A percentile compares a stretch with the other conserved stretches of the same genome.
These are phyloP conservation scores for Eremobia ochroleuca DNA, from an alignment of 2,888 invertebrate species.

Conservation along the genomic window DNA sequence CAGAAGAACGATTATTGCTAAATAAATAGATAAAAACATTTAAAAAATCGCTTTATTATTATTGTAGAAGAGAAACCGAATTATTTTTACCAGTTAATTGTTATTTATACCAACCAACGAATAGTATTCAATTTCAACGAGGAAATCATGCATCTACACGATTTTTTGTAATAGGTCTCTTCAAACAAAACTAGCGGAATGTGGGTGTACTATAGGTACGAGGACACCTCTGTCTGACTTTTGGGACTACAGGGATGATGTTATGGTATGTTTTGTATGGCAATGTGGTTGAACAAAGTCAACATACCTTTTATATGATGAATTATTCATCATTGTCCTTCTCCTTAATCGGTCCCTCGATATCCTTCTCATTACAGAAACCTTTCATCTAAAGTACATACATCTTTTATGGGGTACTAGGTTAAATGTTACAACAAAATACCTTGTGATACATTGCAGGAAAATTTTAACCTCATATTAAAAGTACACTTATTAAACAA, in stretches of 20 bases:
- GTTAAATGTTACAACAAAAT: conserved; percentile 2
- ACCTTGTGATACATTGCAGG: background rate
- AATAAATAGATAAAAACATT: too few relatives aligned
- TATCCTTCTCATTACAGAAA: background rate
- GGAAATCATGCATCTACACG: too few relatives aligned
- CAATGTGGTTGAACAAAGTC: background rate
- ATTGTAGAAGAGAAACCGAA: too few relatives aligned
- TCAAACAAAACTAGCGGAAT: background rate
- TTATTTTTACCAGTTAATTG: too few relatives aligned
- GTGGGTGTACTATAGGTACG: background rate
- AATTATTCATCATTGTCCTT: background rate
- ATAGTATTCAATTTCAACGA: too few relatives aligned
- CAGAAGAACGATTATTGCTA: too few relatives aligned
- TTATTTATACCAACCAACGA: too few relatives aligned
- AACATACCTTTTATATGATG: background rate
- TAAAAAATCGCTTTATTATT: too few relatives aligned
- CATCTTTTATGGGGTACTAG: background rate
- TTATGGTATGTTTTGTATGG: background rate
- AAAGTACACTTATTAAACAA: background rate
- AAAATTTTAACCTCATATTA: background rate
- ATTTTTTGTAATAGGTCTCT: too few relatives aligned
- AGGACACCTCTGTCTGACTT: background rate
- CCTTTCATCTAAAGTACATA: background rate
- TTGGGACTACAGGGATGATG: background rate
- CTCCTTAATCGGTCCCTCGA: background rate